A percentile compares a stretch with the other conserved stretches of the same genome.
Conservation (phyloP, 2,113 vertebrate genomes). For the Perca fluviatilis region DNA sequence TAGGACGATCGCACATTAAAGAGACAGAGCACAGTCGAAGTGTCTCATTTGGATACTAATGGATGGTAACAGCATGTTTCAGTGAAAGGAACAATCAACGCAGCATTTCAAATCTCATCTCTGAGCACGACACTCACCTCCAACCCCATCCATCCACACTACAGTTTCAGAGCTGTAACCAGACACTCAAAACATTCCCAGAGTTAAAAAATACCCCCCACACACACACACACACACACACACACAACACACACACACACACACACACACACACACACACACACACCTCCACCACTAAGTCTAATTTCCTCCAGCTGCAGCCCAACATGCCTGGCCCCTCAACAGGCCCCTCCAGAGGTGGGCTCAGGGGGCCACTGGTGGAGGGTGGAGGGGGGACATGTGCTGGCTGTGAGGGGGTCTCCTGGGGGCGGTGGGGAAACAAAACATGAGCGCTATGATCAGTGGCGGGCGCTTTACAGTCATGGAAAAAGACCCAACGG, state of each 20-base stretch:
- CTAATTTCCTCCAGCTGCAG: constrained; percentile 81
- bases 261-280: no score
- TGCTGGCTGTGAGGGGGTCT: constrained; percentile 44
- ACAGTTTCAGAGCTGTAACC: constrained; percentile 56
- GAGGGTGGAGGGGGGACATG: constrained; percentile 7
- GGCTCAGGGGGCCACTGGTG: constrained; percentile 23
- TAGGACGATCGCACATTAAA: neutral
- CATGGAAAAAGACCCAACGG: constrained; percentile 65
- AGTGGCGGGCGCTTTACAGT: constrained; percentile 16
- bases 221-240: no score
- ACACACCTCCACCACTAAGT: constrained; percentile 43
- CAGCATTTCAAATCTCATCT: constrained; percentile 35
- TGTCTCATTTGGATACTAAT: neutral
- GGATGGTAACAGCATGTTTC: constrained; percentile 15
- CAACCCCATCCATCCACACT: constrained; percentile 55
- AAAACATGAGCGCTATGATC: constrained; percentile 37
- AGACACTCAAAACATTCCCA: constrained; percentile 74
- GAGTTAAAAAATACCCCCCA: constrained; percentile 76
- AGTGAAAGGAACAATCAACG: constrained; percentile 28
- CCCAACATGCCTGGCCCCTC: constrained; percentile 32
- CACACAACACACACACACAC: neutral
- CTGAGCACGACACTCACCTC: constrained; percentile 45
- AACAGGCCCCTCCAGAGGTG: constrained; percentile 60
- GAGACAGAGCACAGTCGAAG: neutral
- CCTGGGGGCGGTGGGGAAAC: constrained; percentile 25